These are phyloP conservation scores for Drosophila sordidula DNA, from an alignment of 2,888 invertebrate genomes.

Conservation along the genomic window DNA sequence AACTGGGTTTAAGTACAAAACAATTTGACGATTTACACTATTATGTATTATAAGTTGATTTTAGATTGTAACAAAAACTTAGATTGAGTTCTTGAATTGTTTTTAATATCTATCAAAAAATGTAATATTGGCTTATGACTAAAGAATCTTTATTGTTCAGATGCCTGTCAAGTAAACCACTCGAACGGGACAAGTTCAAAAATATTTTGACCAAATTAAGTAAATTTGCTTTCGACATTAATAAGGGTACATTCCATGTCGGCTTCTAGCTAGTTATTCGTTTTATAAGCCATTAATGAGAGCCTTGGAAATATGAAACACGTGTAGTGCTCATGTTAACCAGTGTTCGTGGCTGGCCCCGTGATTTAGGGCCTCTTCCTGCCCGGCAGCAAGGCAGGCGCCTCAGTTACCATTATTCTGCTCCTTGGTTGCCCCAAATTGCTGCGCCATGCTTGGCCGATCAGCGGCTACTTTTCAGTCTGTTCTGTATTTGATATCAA, in stretches of 20 bases:
- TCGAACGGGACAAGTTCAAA: too few species aligned
- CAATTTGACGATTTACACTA: too few species aligned
- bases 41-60: too few species aligned
- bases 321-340: conserved; percentile 70
- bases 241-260: conserved; percentile 3
- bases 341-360: conserved; percentile 3
- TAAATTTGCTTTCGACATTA: neutral
- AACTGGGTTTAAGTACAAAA: too few species aligned
- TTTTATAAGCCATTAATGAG: conserved; percentile 34
- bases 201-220: too few species aligned
- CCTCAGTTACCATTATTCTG: conserved; percentile 1
- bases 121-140: too few species aligned
- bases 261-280: neutral
- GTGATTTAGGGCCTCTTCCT: conserved; percentile 19
- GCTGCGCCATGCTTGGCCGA: conserved; percentile 11
- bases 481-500: conserved; percentile 25
- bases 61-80: too few species aligned
- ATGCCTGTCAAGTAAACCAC: too few species aligned
- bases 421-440: conserved; percentile 18
- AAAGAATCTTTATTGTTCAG: too few species aligned
- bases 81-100: too few species aligned
- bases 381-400: conserved; percentile 17
- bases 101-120: too few species aligned
- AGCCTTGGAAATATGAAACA: conserved; percentile 35
- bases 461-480: conserved; percentile 1